A percentile compares a stretch with the other conserved stretches of the same genome.
These are phyloP conservation scores for Graphium colonna DNA, from an alignment of 2,888 invertebrate species.

Conservation along the genomic window DNA sequence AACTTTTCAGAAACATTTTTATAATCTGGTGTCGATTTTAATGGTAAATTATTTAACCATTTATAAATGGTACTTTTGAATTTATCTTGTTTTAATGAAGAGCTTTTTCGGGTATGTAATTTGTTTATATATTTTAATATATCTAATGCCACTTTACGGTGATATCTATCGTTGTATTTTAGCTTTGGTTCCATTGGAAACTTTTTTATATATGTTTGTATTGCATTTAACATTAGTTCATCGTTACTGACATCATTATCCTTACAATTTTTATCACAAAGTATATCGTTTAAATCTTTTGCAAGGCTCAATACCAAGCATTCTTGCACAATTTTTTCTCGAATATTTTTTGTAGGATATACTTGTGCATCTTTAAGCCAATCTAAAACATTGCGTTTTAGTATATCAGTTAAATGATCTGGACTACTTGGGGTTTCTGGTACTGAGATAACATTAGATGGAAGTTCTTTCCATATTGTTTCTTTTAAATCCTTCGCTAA, in stretches of 20 bases:
- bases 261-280: background rate
- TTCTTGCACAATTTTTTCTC: constrained; percentile 8
- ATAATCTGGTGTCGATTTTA: background rate
- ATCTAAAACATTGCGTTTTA: background rate
- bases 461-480: background rate
- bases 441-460: background rate
- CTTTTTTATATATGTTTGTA: constrained; percentile 14
- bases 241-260: background rate
- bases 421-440: constrained; percentile 9
- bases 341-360: constrained; percentile 6
- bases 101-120: background rate
- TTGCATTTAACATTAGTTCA: constrained; percentile 9
- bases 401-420: constrained; percentile 2
- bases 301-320: constrained; percentile 10
- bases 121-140: constrained; percentile 15
- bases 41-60: constrained; percentile 15
- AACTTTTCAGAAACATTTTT: background rate
- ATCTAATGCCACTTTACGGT: constrained; percentile 7
- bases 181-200: constrained; percentile 11
- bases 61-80: background rate
- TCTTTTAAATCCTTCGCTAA: constrained; percentile 4
- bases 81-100: background rate
- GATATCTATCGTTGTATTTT: constrained; percentile 9
- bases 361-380: constrained; percentile 8
- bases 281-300: constrained; percentile 8